Base-by-base conservation (phyloP, 2,888 invertebrate genomes). In the Anodontia alba region DNA sequence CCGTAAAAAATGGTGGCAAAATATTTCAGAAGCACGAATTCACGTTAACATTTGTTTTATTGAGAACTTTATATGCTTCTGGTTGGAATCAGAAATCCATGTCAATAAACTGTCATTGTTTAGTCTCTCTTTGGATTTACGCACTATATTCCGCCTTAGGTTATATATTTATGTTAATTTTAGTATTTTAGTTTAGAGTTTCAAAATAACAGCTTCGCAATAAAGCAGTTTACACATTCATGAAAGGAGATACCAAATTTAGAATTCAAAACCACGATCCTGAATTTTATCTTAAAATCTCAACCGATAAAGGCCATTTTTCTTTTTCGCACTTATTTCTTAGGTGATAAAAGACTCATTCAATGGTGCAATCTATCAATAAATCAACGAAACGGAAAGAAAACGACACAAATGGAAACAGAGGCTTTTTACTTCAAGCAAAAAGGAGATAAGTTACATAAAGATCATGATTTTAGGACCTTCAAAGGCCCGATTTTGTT, bases 271-370 rank as follows among this genome's bases (percentile, higher is more conserved):
- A 62, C 62, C 33, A 33, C 62, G 31, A 54, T 54, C 26, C 5
- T 62, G 33, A 62, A 33, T 33, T 62, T 62, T 62, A 62, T 62
- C 62, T 10, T 20, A 33, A 62, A 62, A 33, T 33, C 33, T 33
- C 3, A 62, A 33, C 33, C 33, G 31, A 7, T n/a, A 33, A 33
- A 62, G 12, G 62, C 33, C 33, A 62, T 62, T n/a, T 33, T 62
- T 62, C 62, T 33, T 62, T 62, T 62, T 62, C 62, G 5, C 62
- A 62, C 62, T 62, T 62, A 62, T 20, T 62, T 62, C 33, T 62
- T 20, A 62, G 33, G 62, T 62, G 62, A 62, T 62, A 62, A 62
- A 62, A 62, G 31, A 62, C 17, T 62, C 62, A 62, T 31, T 62
- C 33, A 62, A 33, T 62, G 20, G 31, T 20, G 62, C 33, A 62